phyloP scores from a whole-genome alignment of 2,888 invertebrate species.

The Nipponacmea schrenckii region DNA sequence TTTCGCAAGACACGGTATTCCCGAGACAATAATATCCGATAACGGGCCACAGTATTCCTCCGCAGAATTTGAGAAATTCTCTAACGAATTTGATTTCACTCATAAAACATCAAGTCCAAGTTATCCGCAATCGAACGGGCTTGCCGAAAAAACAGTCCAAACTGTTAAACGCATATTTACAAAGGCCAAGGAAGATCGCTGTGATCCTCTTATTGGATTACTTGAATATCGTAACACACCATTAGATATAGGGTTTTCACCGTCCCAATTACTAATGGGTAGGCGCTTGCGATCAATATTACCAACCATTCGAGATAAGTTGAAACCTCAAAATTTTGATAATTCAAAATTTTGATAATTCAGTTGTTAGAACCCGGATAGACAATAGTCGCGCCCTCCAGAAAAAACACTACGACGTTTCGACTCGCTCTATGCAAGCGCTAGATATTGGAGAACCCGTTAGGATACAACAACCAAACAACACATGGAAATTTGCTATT shows the following conservation, averaged over 20 bases:
- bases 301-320: not conserved
- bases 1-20: constrained; percentile 34
- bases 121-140: constrained; percentile 20
- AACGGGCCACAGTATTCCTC: constrained; percentile 19
- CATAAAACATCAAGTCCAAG: constrained; percentile 17
- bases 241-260: not conserved
- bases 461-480: no score
- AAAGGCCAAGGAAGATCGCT: constrained; percentile 18
- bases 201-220: constrained; percentile 22
- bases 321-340: not conserved
- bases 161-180: constrained; percentile 20
- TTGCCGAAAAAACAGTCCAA: constrained; percentile 10
- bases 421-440: no score
- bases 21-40: constrained; percentile 21
- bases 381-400: no score
- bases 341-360: not conserved
- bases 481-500: no score
- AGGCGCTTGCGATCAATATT: constrained; percentile 5
- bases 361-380: no score
- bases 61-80: constrained; percentile 13
- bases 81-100: constrained; percentile 14
- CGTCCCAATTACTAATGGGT: not conserved
- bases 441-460: no score
- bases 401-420: no score
- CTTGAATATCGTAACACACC: constrained; percentile 15